Evolutionary conservation across 2,797 vertebrate genomes (phyloP).

Genomic region (Hyperoplus immaculatus): DNA sequence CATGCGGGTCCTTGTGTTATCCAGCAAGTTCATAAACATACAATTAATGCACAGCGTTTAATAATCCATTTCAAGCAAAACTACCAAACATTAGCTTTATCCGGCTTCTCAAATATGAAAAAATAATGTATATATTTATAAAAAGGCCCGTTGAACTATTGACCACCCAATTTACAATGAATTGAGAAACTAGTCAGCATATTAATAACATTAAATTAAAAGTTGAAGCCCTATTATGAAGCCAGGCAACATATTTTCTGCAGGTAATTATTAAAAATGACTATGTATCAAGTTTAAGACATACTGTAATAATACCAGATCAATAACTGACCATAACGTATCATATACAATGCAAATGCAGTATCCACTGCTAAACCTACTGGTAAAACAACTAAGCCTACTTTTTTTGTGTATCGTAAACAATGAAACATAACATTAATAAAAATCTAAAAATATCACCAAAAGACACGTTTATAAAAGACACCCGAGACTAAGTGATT

Average conservation of each 20-base stretch:
- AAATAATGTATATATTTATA: too few relatives aligned
- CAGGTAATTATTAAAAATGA: neutral
- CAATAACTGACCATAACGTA: neutral
- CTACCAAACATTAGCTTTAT: neutral
- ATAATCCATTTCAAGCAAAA: neutral
- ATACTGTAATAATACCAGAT: too few relatives aligned
- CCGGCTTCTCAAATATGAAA: neutral
- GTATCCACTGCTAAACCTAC: neutral
- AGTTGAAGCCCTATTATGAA: neutral
- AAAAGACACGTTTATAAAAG: neutral
- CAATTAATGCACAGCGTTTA: neutral
- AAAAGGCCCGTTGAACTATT: neutral
- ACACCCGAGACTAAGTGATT: neutral
- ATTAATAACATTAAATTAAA: conserved; percentile 1
- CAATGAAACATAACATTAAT: neutral
- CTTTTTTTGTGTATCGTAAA: neutral
- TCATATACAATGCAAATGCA: neutral
- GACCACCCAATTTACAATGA: neutral
- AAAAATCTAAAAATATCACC: neutral
- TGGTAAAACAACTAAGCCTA: neutral
- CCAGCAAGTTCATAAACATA: neutral
- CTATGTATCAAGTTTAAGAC: too few relatives aligned
- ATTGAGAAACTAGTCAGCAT: neutral
- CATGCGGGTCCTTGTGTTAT: neutral
- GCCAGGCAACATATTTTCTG: neutral